Evolutionary conservation across 2,797 vertebrate genomes (phyloP).

Genomic region (Picus viridis): DNA sequence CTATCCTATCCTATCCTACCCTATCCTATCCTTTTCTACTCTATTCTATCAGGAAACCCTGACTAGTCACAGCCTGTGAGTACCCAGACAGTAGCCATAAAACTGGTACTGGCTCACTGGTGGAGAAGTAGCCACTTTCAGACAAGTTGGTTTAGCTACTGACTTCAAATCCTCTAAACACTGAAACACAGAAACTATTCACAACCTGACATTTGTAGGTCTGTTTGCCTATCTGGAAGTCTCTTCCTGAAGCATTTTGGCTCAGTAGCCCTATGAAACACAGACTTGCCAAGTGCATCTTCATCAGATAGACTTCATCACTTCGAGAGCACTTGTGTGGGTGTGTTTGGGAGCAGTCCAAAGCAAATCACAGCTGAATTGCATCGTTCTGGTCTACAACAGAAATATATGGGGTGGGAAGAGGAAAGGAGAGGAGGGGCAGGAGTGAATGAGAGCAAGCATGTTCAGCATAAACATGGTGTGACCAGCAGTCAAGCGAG

Average conservation of each 20-base stretch:
- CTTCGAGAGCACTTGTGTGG: slow-evolving; percentile 12
- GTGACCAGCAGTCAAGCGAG: neutral
- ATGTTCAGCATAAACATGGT: neutral
- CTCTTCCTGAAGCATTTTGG: slow-evolving; percentile 18
- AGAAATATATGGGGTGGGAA: slow-evolving; percentile 42
- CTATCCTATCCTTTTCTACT: too few relatives aligned
- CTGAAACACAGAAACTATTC: neutral
- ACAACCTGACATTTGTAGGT: neutral
- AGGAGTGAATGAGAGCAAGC: neutral
- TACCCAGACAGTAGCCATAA: neutral
- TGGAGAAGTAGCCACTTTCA: neutral
- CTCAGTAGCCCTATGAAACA: neutral
- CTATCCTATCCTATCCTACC: too few relatives aligned
- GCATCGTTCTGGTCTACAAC: slow-evolving; percentile 14
- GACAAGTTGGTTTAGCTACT: neutral
- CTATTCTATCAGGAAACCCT: neutral
- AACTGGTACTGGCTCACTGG: neutral
- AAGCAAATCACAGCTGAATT: slow-evolving; percentile 37
- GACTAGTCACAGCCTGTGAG: neutral
- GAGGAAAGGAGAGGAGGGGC: neutral
- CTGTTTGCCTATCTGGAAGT: neutral
- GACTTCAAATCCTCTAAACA: neutral
- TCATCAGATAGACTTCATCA: neutral
- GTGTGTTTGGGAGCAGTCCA: slow-evolving; percentile 52
- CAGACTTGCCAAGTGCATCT: slow-evolving; percentile 22